A percentile compares a stretch with the other conserved stretches of the same genome.
Conservation (phyloP, 2,113 vertebrate genomes). For the Neotoma lepida region DNA sequence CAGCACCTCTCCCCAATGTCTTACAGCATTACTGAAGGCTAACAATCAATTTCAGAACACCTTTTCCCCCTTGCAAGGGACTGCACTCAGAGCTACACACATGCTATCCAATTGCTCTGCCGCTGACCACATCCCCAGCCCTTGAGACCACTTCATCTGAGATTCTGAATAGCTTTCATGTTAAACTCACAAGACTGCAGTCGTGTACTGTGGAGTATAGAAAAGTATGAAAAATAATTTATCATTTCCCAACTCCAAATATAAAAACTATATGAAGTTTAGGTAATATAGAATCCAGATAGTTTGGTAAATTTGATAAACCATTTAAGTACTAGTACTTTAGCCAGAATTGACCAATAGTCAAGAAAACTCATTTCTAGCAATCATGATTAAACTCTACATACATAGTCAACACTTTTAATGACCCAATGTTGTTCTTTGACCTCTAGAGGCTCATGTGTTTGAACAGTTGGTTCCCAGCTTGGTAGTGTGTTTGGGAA, state of each 20-base stretch:
- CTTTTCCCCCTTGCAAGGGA: too few relatives aligned
- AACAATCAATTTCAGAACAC: neutral
- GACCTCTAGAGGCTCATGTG: neutral
- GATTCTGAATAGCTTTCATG: neutral
- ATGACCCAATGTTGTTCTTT: neutral
- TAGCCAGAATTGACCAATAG: constrained; percentile 19
- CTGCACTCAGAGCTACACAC: neutral
- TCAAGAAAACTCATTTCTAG: constrained; percentile 40
- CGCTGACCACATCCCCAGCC: neutral
- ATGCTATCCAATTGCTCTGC: neutral
- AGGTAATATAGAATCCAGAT: constrained; percentile 5
- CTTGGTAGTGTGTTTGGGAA: neutral
- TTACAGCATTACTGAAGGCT: neutral
- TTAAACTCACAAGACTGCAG: neutral
- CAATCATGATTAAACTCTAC: neutral
- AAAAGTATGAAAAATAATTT: constrained; percentile 5
- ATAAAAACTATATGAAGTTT: neutral
- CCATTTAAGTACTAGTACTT: neutral
- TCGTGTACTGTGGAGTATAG: rapidly evolving
- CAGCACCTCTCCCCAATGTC: neutral
- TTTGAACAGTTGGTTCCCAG: neutral
- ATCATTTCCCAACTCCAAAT: neutral
- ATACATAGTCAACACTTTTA: neutral
- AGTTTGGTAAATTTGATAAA: neutral
- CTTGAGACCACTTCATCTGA: neutral